Percentiles rank a stretch among this genome's conserved stretches.
phyloP scores from a whole-genome alignment of 2,797 vertebrate genomes.

The Tenualosa thibaudeaui region DNA sequence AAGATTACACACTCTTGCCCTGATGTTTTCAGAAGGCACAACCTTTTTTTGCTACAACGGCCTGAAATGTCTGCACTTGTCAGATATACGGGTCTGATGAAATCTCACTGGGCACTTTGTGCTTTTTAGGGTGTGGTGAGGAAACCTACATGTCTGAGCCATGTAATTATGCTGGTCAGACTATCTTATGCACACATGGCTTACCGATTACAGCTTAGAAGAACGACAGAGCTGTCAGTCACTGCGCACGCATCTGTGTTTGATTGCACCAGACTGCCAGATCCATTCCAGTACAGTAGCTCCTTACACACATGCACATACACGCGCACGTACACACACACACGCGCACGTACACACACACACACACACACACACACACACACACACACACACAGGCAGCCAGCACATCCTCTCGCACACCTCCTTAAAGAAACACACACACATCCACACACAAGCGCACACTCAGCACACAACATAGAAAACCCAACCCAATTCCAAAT shows the following conservation, averaged over 20 bases:
- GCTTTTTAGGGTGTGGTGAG: constrained; percentile 1
- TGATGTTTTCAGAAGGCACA: constrained; percentile 1
- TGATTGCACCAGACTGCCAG: constrained; percentile 27
- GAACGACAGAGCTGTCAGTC: background rate
- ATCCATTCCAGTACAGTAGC: constrained; percentile 35
- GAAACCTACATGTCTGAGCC: background rate
- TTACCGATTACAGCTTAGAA: constrained; percentile 17
- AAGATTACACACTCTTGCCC: background rate
- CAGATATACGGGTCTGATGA: background rate
- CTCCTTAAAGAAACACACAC: background rate
- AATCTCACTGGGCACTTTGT: background rate
- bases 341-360: background rate
- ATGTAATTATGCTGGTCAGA: constrained; percentile 10
- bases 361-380: background rate
- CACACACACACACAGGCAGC: background rate
- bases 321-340: background rate
- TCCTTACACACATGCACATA: background rate
- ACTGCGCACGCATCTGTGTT: constrained; percentile 16
- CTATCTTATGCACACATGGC: constrained; percentile 24
- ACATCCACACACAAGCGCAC: background rate
- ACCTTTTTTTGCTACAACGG: background rate
- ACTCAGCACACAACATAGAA: background rate
- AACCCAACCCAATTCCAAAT: background rate
- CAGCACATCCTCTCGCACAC: background rate
- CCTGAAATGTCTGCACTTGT: background rate